Percentiles rank a stretch among this genome's conserved stretches.
Evolutionary conservation across 2,113 vertebrate genomes (phyloP).

Genomic region (Caranx ignobilis): DNA sequence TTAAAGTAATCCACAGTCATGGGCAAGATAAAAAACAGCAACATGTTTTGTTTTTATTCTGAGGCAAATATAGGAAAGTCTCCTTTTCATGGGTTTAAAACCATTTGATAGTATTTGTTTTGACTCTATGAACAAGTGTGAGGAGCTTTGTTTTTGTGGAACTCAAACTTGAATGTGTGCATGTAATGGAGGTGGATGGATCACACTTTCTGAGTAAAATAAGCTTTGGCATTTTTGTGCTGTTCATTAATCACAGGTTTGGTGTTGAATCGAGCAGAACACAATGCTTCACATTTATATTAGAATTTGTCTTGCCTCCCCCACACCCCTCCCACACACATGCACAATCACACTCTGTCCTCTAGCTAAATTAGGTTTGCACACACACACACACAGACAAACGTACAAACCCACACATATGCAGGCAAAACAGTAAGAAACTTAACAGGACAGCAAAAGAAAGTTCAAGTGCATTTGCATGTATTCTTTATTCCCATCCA

Average conservation of each 20-base stretch:
- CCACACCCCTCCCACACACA: conserved; percentile 70
- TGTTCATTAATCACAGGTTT: conserved; percentile 75
- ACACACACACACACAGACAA: conserved; percentile 8
- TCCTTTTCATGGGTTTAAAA: conserved; percentile 20
- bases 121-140: conserved; percentile 3
- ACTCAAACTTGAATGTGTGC: conserved; percentile 31
- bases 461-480: conserved; percentile 61
- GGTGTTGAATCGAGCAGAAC: conserved; percentile 66
- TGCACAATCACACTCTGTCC: conserved; percentile 64
- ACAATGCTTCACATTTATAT: conserved; percentile 71
- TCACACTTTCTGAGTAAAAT: conserved; percentile 66
- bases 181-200: conserved; percentile 62
- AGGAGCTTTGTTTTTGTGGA: conserved; percentile 19
- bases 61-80: background rate
- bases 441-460: conserved; percentile 49
- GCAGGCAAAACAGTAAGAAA: conserved; percentile 22
- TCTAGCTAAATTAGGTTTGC: conserved; percentile 58
- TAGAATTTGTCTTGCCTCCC: conserved; percentile 62
- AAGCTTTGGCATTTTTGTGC: conserved; percentile 64
- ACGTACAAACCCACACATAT: conserved; percentile 1
- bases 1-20: background rate
- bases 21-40: background rate
- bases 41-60: conserved; percentile 4
- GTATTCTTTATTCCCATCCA: conserved; percentile 38
- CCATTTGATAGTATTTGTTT: conserved; percentile 10